phyloP scores from a whole-genome alignment of 2,113 vertebrate species.

The Notothenia coriiceps region DNA sequence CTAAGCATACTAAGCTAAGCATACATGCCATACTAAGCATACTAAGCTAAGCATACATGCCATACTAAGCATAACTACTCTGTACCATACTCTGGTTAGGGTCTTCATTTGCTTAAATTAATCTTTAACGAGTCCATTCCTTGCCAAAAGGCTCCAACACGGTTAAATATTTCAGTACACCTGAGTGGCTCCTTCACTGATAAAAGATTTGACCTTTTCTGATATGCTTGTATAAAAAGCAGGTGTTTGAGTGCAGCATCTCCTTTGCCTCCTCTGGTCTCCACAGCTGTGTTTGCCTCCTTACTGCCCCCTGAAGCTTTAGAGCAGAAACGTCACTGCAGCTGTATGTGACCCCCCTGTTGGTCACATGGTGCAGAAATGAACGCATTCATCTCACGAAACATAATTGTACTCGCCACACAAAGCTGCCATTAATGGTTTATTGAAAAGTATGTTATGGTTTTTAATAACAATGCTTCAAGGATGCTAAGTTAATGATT shows the following conservation, averaged over 20 bases:
- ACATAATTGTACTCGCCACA: background rate
- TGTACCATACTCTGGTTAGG: background rate
- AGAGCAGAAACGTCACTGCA: background rate
- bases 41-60: too few species aligned
- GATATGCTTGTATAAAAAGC: background rate
- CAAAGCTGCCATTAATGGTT: background rate
- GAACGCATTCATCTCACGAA: background rate
- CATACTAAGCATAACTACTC: too few species aligned
- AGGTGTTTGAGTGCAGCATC: background rate
- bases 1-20: too few species aligned
- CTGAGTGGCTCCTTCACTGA: background rate
- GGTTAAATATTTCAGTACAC: background rate
- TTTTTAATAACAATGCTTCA: background rate
- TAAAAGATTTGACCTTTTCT: background rate
- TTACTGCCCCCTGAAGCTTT: constrained; percentile 3
- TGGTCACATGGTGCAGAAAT: background rate
- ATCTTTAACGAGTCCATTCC: background rate
- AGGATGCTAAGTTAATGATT: background rate
- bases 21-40: too few species aligned
- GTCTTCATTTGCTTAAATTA: background rate
- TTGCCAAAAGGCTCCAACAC: background rate
- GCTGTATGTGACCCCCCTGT: background rate
- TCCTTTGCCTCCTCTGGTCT: background rate
- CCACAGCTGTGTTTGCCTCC: background rate
- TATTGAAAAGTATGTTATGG: background rate